Base-by-base conservation (phyloP, 2,888 invertebrate species). In the Habrosyne pyritoides region DNA sequence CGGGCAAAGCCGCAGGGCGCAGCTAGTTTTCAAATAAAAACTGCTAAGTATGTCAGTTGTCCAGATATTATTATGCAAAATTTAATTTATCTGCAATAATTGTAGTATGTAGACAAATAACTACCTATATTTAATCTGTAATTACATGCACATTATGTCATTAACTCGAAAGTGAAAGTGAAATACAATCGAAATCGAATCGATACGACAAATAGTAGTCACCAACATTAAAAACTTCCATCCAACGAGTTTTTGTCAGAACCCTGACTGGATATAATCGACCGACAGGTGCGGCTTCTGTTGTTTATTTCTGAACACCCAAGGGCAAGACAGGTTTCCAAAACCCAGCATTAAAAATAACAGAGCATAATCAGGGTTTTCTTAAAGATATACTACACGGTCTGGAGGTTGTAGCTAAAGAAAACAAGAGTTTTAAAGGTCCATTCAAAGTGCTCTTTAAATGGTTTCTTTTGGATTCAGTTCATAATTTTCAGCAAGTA, bases 201-300 rank as follows among this genome's bases (percentile, higher is more conserved):
- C 18, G 26, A 14, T 36, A 51, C 47, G 50, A 47, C 28, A 50
- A 54, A 21, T 26, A 22, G 28, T 30, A 26, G 21, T 52, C 52
- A 53, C 53, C 52, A 53, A 18, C 51, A 55, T 53, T 57, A 59
- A 53, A 55, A 55, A 56, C 56, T 36, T 52, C 52, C 57, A 36
- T 58, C 56, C 56, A 64, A 71, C 78, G 58, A 61, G 78, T 83
- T 83, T 78, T 77, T 78, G 77, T 79, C 65, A 61, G 65, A 33
- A 53, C 65, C 66, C 66, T 59, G 56, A 56, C 71, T 63, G 60
- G 73, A 67, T 18, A 75, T 84, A 82, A 84, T 82, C 77, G 77
- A 71, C 77, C 81, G 79, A 84, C 85, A 85, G 85, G 85, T 86
- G 84, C 70, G 52, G 66, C 73, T 71, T 61, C 71, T 53, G 64